Evolutionary conservation across 2,797 vertebrate species (phyloP).

Genomic region (Hypotaenidia okinawae): DNA sequence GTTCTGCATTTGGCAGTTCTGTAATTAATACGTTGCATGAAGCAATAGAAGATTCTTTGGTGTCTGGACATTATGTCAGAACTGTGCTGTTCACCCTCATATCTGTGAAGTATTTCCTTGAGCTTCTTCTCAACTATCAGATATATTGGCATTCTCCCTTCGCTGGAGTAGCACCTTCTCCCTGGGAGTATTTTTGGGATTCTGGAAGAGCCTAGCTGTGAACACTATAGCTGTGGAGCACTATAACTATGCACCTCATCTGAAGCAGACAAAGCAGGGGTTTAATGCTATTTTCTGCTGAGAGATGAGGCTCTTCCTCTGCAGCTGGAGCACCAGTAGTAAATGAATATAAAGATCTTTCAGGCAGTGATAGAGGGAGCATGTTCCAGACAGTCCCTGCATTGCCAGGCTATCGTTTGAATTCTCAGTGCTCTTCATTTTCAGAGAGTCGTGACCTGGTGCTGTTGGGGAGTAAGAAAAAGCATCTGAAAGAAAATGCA

Average conservation of each 20-base stretch:
- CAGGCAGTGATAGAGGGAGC: neutral
- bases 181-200: neutral
- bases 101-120: neutral
- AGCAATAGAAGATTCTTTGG: neutral
- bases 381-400: neutral
- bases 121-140: neutral
- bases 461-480: neutral
- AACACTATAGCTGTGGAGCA: neutral
- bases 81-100: neutral
- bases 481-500: neutral
- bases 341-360: neutral
- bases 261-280: neutral
- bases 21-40: neutral
- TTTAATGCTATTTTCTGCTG: slow-evolving; percentile 5
- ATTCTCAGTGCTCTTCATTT: neutral
- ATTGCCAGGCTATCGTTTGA: neutral
- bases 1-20: neutral
- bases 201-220: neutral
- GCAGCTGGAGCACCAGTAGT: neutral
- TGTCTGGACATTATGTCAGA: neutral
- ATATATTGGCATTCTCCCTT: neutral
- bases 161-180: neutral
- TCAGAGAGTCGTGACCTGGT: neutral
- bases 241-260: neutral
- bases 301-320: neutral